Conservation (phyloP, 2,797 vertebrate species). For the Chaetodon trifasciatus region DNA sequence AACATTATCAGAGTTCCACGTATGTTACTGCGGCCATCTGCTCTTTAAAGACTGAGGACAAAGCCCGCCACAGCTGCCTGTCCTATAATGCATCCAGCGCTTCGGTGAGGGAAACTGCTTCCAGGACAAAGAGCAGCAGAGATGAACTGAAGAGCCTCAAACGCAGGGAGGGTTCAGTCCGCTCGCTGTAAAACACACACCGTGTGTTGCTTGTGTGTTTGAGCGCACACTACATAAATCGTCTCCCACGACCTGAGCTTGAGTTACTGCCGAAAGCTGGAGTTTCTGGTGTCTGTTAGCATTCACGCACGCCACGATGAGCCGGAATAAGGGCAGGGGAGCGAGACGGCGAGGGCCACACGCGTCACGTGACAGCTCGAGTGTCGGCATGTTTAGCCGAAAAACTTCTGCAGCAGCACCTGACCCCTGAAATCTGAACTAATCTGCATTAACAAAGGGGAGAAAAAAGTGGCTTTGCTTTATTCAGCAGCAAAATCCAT, state of each 20-base stretch:
- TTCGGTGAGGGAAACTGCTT: slow-evolving; percentile 30
- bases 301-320: slow-evolving; percentile 46
- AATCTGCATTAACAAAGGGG: slow-evolving; percentile 1
- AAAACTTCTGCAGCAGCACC: neutral
- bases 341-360: slow-evolving; percentile 13
- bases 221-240: slow-evolving; percentile 20
- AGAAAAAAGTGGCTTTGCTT: slow-evolving; percentile 21
- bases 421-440: slow-evolving; percentile 3
- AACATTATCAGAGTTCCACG: slow-evolving; percentile 60
- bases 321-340: slow-evolving; percentile 50
- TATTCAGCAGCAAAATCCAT: slow-evolving; percentile 46
- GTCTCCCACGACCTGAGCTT: slow-evolving; percentile 42
- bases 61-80: slow-evolving; percentile 51
- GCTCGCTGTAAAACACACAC: slow-evolving; percentile 15
- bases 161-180: slow-evolving; percentile 31
- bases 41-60: slow-evolving; percentile 64
- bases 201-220: slow-evolving; percentile 15
- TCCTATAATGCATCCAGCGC: slow-evolving; percentile 27
- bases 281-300: slow-evolving; percentile 45
- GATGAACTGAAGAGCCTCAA: slow-evolving; percentile 38
- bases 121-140: slow-evolving; percentile 5
- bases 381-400: neutral
- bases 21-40: slow-evolving; percentile 70
- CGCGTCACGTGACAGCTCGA: slow-evolving; percentile 28
- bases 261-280: slow-evolving; percentile 59